A percentile compares a stretch with the other conserved stretches of the same genome.
phyloP scores from a whole-genome alignment of 1,140 invertebrate species.

The Coboldia fuscipes region DNA sequence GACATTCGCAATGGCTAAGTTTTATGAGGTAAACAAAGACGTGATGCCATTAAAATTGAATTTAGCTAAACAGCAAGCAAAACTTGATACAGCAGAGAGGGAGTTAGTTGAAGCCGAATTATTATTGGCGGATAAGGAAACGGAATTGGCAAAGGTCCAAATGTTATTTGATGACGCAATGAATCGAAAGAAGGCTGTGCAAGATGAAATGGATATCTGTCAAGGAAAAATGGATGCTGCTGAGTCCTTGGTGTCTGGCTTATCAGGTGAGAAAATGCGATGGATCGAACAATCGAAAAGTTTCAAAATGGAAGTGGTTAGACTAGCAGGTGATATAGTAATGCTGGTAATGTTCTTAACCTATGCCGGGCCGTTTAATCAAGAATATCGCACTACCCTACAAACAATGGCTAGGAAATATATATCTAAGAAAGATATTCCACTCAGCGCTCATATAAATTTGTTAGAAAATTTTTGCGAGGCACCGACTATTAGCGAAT shows the following conservation, averaged over 20 bases:
- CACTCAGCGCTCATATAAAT: constrained; percentile 49
- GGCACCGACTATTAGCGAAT: constrained; percentile 65
- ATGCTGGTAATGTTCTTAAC: constrained; percentile 68
- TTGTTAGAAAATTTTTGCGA: constrained; percentile 53
- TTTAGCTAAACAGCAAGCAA: constrained; percentile 44
- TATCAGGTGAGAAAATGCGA: constrained; percentile 63
- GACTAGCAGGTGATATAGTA: constrained; percentile 68
- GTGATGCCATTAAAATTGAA: constrained; percentile 73
- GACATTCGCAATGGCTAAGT: constrained; percentile 71
- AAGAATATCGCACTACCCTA: constrained; percentile 56
- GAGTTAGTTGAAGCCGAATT: constrained; percentile 51
- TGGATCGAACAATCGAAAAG: constrained; percentile 75
- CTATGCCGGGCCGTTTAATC: constrained; percentile 82
- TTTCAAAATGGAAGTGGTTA: constrained; percentile 62
- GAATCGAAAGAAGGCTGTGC: constrained; percentile 39
- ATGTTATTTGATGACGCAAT: constrained; percentile 56
- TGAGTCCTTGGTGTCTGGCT: constrained; percentile 61
- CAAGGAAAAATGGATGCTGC: constrained; percentile 78
- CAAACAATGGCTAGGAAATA: constrained; percentile 46
- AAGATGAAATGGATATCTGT: constrained; percentile 60
- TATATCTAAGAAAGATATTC: constrained; percentile 44
- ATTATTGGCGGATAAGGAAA: constrained; percentile 48
- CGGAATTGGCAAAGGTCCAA: constrained; percentile 49
- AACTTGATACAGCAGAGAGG: constrained; percentile 45
- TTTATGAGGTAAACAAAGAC: constrained; percentile 70